Base-by-base conservation (phyloP, 2,113 vertebrate species). In the Leptosomus discolor region DNA sequence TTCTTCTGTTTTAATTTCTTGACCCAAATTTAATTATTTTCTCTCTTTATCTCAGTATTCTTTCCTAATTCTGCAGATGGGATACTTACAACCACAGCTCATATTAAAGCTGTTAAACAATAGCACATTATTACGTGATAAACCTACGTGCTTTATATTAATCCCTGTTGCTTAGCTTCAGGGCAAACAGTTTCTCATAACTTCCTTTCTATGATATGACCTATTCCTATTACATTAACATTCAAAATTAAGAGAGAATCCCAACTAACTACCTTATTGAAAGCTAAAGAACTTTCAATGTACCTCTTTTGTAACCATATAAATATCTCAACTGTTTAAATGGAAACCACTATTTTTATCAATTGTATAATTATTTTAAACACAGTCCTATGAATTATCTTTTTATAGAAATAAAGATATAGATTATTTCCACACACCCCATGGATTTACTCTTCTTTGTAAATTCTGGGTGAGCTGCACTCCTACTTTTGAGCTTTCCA, bases 71-170 rank as follows among this genome's bases (percentile, higher is more conserved):
- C 79, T 95, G 73, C 68, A 96, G 71, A 94, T 53, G 41, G 51
- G 80, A 88, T 93, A 77, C 43, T 94, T 93, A 78, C 83, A 96
- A 96, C 94, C 94, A 94, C 65, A 95, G 65, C 60, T 92, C 23
- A 53, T 92, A 92, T 75, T 96, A 96, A 96, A 96, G 20, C 65
- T 39, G 68, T 51, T 92, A 84, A 91, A 87, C 93, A 88, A 54
- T 84, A 76, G 50, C 36, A 70, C 37, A 43, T 91, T 91, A 81
- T 96, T 91, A 94, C 94, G 54, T 91, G 95, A 90, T 94, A 88
- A 96, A 95, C 58, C 60, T 60, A 64, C 0, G 0, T 90, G n/a
- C 17, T 96, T 95, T 94, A 67, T 95, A 95, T 95, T 95, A 92
- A 96, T 93, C 63, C 30, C 26, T 78, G 79, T 73, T 86, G 79